Base-by-base conservation (phyloP, 2,888 invertebrate species). In the Thecocarcelia acutangulata region DNA sequence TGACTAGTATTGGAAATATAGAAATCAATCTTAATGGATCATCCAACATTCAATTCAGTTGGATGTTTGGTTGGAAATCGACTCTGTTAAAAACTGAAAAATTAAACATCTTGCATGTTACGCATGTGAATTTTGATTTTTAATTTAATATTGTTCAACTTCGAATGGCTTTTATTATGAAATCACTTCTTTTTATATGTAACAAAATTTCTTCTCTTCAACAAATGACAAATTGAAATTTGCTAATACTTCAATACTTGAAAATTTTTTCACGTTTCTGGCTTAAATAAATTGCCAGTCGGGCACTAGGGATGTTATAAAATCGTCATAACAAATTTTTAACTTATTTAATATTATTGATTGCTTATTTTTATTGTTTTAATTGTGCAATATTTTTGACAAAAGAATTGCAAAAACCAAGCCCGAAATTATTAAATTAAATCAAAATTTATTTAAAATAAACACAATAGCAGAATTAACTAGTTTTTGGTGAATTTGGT, bases 211-310 rank as follows among this genome's bases (percentile, higher is more conserved):
- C 44, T 50, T 40, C 15, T 63, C 17, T 44, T 8, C 11, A 24
- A 8, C n/a, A 5, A 44, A 58, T 15, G 5, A 28, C 12, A 48
- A 24, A 1, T 12, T 37, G 24, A 1, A 3, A 33, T 33, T 33
- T 33, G 33, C 9, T 9, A 33, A 33, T 9, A 9, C 24, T 40
- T 12, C 33, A 24, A 40, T 42, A 50, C 15, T 40, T 56, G n/a
- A 59, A 66, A 17, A 70, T 75, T 75, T 80, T 70, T 70, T 40
- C 70, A 76, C 75, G 72, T 80, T 46, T 72, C 19, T 19, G 46
- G 12, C 19, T 76, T 76, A 66, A 70, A 76, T 72, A 58, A 64
- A 61, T 54, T 61, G 33, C 8, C 33, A 33, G 33, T 59, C 48
- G 54, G 50, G 11, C 46, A 59, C 28, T 28, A 42, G 40, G 28